These are phyloP conservation scores for Petrophora chlorosata DNA, from an alignment of 2,888 invertebrate genomes.

Conservation along the genomic window DNA sequence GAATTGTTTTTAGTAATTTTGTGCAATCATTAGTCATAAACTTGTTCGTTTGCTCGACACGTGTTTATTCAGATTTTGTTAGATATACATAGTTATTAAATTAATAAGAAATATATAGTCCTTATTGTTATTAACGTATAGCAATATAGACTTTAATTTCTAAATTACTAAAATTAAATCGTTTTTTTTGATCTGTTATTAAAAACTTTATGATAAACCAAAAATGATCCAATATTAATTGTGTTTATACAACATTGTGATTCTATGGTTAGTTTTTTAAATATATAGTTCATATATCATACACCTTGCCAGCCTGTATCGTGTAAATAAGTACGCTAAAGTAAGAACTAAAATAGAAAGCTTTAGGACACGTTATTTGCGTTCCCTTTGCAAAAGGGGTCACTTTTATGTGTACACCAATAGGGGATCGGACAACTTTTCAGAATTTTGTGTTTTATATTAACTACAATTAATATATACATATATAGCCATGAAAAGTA, in stretches of 20 bases:
- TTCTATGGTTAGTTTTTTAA: conserved; percentile 1
- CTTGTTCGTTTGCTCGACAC: neutral
- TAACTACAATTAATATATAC: too few species aligned
- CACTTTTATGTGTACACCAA: neutral
- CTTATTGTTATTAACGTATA: conserved; percentile 1
- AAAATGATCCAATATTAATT: conserved; percentile 13
- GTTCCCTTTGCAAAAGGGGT: neutral
- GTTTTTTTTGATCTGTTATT: conserved; percentile 2
- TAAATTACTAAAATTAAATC: conserved; percentile 1
- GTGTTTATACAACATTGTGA: conserved; percentile 7
- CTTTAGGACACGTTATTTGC: neutral
- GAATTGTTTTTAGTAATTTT: neutral
- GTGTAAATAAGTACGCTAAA: neutral
- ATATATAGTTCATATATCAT: neutral
- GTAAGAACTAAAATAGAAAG: conserved; percentile 2
- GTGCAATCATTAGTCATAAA: conserved; percentile 12
- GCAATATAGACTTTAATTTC: conserved; percentile 3
- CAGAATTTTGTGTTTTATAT: too few species aligned
- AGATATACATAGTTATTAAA: conserved; percentile 9
- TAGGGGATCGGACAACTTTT: too few species aligned
- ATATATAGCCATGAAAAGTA: too few species aligned
- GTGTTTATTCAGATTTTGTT: conserved; percentile 4
- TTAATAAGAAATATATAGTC: conserved; percentile 1
- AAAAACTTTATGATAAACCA: conserved; percentile 18
- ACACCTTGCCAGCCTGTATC: conserved; percentile 5